phyloP scores from a whole-genome alignment of 2,888 invertebrate species.

The Andrena chrysosceles region DNA sequence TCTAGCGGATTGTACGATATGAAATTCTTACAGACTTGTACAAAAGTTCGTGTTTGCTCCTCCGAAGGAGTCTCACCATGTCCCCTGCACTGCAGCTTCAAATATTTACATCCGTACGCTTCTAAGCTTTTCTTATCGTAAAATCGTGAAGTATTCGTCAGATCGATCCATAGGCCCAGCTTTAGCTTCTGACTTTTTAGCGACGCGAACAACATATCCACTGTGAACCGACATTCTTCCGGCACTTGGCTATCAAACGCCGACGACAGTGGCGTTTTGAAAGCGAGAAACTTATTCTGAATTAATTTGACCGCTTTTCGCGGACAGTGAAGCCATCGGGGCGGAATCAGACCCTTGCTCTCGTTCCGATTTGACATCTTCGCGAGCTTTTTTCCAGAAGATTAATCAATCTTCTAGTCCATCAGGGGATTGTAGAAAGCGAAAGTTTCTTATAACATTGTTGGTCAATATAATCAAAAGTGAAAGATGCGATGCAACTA shows the following conservation, averaged over 20 bases:
- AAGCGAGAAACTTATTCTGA: constrained; percentile 94
- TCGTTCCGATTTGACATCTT: constrained; percentile 73
- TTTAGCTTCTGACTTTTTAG: constrained; percentile 93
- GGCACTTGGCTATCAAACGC: constrained; percentile 95
- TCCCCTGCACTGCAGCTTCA: constrained; percentile 95
- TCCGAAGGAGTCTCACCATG: constrained; percentile 96
- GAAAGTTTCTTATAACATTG: not conserved
- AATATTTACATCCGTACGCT: constrained; percentile 91
- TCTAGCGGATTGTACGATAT: constrained; percentile 92
- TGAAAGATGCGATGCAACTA: constrained; percentile 3
- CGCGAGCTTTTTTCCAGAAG: not conserved
- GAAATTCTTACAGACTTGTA: constrained; percentile 92
- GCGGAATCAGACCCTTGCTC: constrained; percentile 88
- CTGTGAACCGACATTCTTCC: constrained; percentile 92
- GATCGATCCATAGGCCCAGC: constrained; percentile 97
- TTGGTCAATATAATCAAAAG: not conserved
- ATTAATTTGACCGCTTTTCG: constrained; percentile 91
- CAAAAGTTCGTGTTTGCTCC: constrained; percentile 94
- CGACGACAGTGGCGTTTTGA: constrained; percentile 96
- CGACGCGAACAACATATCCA: constrained; percentile 94
- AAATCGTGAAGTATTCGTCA: constrained; percentile 97
- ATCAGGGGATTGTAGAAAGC: not conserved
- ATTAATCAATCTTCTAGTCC: not conserved
- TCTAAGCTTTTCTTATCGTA: constrained; percentile 94
- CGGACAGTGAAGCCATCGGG: constrained; percentile 95